Evolutionary conservation across 2,888 invertebrate species (phyloP).

Genomic region (Tachystola acroxantha): DNA sequence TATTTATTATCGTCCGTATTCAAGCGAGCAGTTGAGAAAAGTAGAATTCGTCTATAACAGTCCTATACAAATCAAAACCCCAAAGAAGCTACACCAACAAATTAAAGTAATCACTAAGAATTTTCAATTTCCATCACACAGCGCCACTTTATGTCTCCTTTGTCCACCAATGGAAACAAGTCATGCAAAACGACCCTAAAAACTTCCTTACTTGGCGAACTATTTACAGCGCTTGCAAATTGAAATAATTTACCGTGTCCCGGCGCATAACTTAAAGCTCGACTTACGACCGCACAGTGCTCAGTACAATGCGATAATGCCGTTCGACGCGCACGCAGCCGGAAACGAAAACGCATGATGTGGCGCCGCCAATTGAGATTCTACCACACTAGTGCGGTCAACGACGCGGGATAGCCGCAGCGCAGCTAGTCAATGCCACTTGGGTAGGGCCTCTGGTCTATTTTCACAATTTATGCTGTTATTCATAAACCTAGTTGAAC

Average conservation of each 20-base stretch:
- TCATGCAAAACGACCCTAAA: conserved; percentile 53
- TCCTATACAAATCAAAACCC: too few relatives aligned
- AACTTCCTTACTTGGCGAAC: conserved; percentile 51
- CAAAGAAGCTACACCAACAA: too few relatives aligned
- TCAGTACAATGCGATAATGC: conserved; percentile 33
- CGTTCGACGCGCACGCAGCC: conserved; percentile 33
- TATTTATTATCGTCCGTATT: too few relatives aligned
- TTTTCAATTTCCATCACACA: conserved; percentile 9
- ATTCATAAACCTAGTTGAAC: too few relatives aligned
- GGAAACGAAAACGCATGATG: conserved; percentile 51
- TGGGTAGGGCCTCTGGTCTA: too few relatives aligned
- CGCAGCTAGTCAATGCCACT: too few relatives aligned
- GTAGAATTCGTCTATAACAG: too few relatives aligned
- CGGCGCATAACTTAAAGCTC: conserved; percentile 45
- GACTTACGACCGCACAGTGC: conserved; percentile 41
- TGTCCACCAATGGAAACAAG: conserved; percentile 36
- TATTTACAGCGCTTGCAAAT: conserved; percentile 56
- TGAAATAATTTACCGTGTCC: conserved; percentile 58
- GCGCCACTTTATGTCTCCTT: conserved; percentile 15
- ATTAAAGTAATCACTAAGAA: background rate
- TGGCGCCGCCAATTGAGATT: too few relatives aligned
- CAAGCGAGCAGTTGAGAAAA: too few relatives aligned
- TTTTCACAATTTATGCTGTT: too few relatives aligned
- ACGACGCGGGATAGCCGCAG: too few relatives aligned
- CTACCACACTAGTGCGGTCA: too few relatives aligned